Evolutionary conservation across 2,113 vertebrate genomes (phyloP).

Genomic region (Herpailurus yagouaroundi): DNA sequence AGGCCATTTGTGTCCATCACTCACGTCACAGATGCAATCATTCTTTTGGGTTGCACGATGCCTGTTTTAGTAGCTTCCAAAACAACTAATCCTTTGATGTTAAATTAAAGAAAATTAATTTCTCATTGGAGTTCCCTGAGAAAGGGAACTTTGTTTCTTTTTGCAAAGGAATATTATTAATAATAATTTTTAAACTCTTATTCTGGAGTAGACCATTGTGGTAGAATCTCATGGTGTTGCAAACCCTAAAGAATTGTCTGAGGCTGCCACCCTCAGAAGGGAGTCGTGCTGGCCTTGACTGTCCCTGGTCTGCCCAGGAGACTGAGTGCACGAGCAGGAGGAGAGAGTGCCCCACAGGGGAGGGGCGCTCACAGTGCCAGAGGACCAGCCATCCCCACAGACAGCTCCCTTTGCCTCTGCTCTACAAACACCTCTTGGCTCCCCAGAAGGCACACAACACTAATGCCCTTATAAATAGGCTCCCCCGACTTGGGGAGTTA

Average conservation of each 20-base stretch:
- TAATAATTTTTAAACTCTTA: neutral
- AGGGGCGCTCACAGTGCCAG: fast-evolving
- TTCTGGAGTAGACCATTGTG: neutral
- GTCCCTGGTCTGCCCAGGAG: neutral
- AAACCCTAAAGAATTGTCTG: neutral
- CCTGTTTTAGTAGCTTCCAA: neutral
- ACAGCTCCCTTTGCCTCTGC: neutral
- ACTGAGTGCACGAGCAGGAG: neutral
- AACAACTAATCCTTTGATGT: neutral
- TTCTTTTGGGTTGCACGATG: neutral
- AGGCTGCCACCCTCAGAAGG: neutral
- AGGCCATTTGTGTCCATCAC: neutral
- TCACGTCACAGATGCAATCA: neutral
- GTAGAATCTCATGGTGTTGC: no score
- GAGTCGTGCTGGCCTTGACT: neutral
- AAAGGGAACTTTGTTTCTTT: neutral
- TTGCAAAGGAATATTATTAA: neutral
- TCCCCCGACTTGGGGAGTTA: neutral
- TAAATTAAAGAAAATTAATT: neutral
- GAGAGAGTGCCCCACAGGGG: neutral
- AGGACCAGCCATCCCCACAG: fast-evolving
- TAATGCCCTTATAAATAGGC: neutral
- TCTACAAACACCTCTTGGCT: fast-evolving
- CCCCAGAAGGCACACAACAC: neutral
- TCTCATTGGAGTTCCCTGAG: neutral